Percentiles rank a stretch among this genome's conserved stretches.
phyloP scores from a whole-genome alignment of 2,888 invertebrate species.

The Protonemura montana region DNA sequence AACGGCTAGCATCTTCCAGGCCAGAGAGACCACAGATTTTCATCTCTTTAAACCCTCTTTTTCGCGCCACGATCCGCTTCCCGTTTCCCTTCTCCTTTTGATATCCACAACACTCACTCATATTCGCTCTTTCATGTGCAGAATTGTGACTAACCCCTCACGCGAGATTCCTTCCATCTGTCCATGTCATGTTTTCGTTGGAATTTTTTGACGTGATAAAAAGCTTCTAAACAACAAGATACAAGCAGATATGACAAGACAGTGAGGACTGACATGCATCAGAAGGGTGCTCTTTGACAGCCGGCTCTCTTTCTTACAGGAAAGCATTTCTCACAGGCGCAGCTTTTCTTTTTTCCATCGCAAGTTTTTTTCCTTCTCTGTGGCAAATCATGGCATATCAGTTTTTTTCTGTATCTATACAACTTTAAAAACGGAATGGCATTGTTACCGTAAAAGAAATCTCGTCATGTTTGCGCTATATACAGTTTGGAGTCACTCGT shows the following conservation, averaged over 20 bases:
- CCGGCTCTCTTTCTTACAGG: not conserved
- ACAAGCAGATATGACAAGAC: slow-evolving; percentile 36
- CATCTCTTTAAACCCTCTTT: slow-evolving; percentile 23
- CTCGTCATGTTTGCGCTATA: not conserved
- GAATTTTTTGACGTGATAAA: slow-evolving; percentile 40
- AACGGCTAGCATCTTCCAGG: slow-evolving; percentile 47
- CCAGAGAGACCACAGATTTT: slow-evolving; percentile 48
- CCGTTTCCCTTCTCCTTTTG: not conserved
- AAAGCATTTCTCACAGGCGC: slow-evolving; percentile 8
- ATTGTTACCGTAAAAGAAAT: not conserved
- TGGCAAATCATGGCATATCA: slow-evolving; percentile 28
- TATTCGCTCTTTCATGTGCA: not conserved
- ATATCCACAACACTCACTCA: not conserved
- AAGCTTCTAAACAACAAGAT: slow-evolving; percentile 33
- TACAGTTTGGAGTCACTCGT: slow-evolving; percentile 24
- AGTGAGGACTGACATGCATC: slow-evolving; percentile 20
- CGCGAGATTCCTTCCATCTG: slow-evolving; percentile 31
- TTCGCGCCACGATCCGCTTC: not conserved
- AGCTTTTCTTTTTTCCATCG: not conserved
- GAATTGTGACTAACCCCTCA: slow-evolving; percentile 27
- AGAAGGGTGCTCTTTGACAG: slow-evolving; percentile 34
- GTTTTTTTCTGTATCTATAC: slow-evolving; percentile 22
- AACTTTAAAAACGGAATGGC: slow-evolving; percentile 25
- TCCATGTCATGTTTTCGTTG: slow-evolving; percentile 40
- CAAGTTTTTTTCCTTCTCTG: slow-evolving; percentile 22